phyloP scores from a whole-genome alignment of 2,888 invertebrate species.

The Conus canariensis region DNA sequence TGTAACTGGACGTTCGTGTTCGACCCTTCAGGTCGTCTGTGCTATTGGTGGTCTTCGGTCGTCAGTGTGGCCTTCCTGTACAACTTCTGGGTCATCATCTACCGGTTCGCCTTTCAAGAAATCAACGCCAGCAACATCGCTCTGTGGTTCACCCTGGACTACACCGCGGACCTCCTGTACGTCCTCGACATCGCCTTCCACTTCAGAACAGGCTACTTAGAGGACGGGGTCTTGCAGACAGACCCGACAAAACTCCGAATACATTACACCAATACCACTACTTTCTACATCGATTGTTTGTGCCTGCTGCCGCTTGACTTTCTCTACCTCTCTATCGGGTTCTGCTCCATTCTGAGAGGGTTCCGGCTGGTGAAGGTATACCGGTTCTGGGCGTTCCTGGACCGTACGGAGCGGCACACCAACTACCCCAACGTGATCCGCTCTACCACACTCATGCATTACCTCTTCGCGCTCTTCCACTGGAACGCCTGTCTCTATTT shows the following conservation, averaged over 20 bases:
- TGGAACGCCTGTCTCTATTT: constrained; percentile 99
- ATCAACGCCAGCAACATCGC: constrained; percentile 91
- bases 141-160: constrained; percentile 98
- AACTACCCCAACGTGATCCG: constrained; percentile 96
- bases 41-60: constrained; percentile 79
- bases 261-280: constrained; percentile 98
- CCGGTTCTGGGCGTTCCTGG: constrained; percentile 98
- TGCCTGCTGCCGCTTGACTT: constrained; percentile 98
- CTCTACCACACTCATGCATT: constrained; percentile 83
- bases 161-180: constrained; percentile 97
- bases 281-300: constrained; percentile 98
- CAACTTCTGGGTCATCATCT: constrained; percentile 86
- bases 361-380: constrained; percentile 98
- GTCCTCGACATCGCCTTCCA: constrained; percentile 97
- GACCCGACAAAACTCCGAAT: constrained; percentile 94
- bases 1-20: constrained; percentile 91
- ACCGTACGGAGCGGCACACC: constrained; percentile 97
- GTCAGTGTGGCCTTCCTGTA: constrained; percentile 78
- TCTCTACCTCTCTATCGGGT: constrained; percentile 96
- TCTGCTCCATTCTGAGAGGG: constrained; percentile 95
- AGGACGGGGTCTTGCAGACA: constrained; percentile 98
- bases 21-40: constrained; percentile 96
- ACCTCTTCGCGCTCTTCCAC: constrained; percentile 98
- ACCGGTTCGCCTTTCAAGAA: constrained; percentile 99
- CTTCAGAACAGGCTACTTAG: constrained; percentile 97